Evolutionary conservation across 2,113 vertebrate genomes (phyloP).

Genomic region (Marmota flaviventris): DNA sequence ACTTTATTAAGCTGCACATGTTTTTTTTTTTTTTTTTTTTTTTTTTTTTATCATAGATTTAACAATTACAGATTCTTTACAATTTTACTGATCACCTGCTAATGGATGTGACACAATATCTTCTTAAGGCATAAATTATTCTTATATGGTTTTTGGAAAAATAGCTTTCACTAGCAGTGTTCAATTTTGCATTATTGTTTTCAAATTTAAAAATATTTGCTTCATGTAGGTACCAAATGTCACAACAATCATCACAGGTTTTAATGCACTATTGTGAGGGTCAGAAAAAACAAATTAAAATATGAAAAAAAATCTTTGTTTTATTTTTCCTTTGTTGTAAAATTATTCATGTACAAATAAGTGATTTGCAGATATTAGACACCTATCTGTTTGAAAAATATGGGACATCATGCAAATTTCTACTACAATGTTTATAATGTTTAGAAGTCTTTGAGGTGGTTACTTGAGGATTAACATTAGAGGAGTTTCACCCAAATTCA

Average conservation of each 20-base stretch:
- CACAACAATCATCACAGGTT: neutral
- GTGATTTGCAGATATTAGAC: neutral
- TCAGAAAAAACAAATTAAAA: neutral
- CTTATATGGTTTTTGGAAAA: slow-evolving; percentile 35
- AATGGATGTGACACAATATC: neutral
- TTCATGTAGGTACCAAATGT: neutral
- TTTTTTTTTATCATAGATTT: slow-evolving; percentile 34
- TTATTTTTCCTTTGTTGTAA: neutral
- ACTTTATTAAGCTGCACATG: slow-evolving; percentile 37
- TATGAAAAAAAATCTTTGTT: neutral
- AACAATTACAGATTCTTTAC: slow-evolving; percentile 23
- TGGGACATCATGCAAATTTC: neutral
- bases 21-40: too few relatives aligned
- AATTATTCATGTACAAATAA: neutral
- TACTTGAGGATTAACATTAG: neutral
- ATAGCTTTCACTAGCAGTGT: neutral
- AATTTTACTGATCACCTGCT: too few relatives aligned
- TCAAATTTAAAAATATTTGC: neutral
- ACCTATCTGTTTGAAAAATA: neutral
- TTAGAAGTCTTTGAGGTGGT: neutral
- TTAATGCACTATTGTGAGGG: neutral
- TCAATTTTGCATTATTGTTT: slow-evolving; percentile 40
- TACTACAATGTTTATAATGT: neutral
- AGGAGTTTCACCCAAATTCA: neutral
- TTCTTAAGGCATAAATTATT: slow-evolving; percentile 51